Base-by-base conservation (phyloP, 2,888 invertebrate species). In the Marronus borbonicus region DNA sequence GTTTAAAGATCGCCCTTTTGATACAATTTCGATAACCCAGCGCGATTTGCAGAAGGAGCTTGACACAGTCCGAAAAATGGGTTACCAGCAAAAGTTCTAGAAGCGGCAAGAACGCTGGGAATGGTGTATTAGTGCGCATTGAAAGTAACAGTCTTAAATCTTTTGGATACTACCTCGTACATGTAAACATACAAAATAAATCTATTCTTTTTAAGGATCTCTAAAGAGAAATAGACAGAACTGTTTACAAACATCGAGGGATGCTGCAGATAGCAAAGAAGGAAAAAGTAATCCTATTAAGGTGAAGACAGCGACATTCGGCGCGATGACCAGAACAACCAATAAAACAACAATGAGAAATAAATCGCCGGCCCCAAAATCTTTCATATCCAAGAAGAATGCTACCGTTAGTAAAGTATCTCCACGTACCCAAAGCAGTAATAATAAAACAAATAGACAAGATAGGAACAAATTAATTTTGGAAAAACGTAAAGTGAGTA, bases 291-390 rank as follows among this genome's bases (percentile, higher is more conserved):
- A 65, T 31, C 66, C 66, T 10, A 66, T 81, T 28, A 81, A 81
- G 76, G 76, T 82, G 0, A 81, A 81, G 74, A 72, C 81, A 8
- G 81, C 81, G 8, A 81, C 80, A 8, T 76, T 75, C 20, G 81
- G 76, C 8, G 79, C 80, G 3, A 80, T 66, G 44, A 77, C 77
- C 20, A 79, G 79, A 24, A 10, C n/a, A 10, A 49, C 78, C 3
- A 20, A 58, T 24, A 39, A 31, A n/a, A 2, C 68, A 14, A 68
- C 24, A 17, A 24, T 12, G 17, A 50, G 49, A 24, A 50, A 12
- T 24, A 77, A 72, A 65, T 74, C 77, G 4, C 70, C 72, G 2
- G 74, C 77, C 8, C 65, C 70, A 20, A 74, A 72, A 70, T 49
- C 78, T 2, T 58, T 76, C 36, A 10, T 66, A 24, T 65, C 50